phyloP scores from a whole-genome alignment of 1,140 invertebrate genomes.

The Meteorus sp. region DNA sequence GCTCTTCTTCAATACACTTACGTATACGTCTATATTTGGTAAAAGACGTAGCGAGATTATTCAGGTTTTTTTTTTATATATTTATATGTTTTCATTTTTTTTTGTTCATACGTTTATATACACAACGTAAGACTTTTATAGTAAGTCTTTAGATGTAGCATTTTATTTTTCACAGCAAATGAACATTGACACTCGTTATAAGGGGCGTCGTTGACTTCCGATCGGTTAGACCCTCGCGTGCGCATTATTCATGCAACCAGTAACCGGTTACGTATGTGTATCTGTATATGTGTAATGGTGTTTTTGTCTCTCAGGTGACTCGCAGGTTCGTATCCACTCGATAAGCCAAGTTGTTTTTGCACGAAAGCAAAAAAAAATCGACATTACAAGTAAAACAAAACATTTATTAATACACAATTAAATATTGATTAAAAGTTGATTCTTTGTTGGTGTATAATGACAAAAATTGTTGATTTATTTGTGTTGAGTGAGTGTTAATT shows the following conservation, averaged over 20 bases:
- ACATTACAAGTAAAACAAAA: too few species aligned
- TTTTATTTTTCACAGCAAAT: slow-evolving; percentile 19
- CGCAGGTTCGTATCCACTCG: slow-evolving; percentile 5
- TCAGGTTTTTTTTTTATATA: background rate
- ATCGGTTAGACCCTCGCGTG: slow-evolving; percentile 9
- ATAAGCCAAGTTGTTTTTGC: background rate
- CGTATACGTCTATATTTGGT: slow-evolving; percentile 8
- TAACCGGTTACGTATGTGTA: slow-evolving; percentile 24
- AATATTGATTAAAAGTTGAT: too few species aligned
- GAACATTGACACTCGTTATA: slow-evolving; percentile 27
- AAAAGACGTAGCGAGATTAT: background rate
- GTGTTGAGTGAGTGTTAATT: too few species aligned
- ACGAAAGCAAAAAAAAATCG: too few species aligned
- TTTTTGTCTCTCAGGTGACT: slow-evolving; percentile 19
- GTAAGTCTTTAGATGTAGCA: background rate
- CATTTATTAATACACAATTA: too few species aligned
- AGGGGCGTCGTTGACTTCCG: slow-evolving; percentile 21
- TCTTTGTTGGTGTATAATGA: too few species aligned
- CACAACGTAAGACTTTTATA: too few species aligned
- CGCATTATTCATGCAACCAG: slow-evolving; percentile 24
- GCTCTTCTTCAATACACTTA: too few species aligned
- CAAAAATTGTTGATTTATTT: too few species aligned
- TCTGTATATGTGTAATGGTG: too few species aligned
- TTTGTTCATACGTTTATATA: too few species aligned
- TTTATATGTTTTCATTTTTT: too few species aligned